Conservation (phyloP, 2,113 vertebrate species). For the Megaptera novaeangliae region DNA sequence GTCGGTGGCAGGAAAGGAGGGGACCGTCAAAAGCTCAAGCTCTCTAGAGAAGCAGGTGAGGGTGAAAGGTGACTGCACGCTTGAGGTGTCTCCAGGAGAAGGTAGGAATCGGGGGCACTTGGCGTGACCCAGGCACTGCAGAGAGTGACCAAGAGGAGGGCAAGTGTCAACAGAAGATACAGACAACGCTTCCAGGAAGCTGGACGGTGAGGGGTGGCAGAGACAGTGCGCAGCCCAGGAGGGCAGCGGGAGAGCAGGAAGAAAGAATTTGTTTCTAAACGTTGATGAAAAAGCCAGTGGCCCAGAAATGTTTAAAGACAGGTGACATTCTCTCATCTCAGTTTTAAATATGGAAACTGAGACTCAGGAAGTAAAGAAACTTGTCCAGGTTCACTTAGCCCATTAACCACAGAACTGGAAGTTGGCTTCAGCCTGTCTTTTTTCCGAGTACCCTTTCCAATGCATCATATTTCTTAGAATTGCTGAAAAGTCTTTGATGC, state of each 20-base stretch:
- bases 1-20: neutral
- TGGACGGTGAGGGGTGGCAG: too few relatives aligned
- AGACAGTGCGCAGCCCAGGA: neutral
- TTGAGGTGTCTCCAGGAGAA: too few relatives aligned
- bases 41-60: neutral
- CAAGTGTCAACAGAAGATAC: fast-evolving
- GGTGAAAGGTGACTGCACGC: neutral
- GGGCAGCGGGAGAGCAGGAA: fast-evolving
- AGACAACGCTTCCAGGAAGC: neutral
- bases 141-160: neutral
- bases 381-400: neutral
- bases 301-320: neutral
- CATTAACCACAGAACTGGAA: neutral
- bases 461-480: neutral
- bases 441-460: neutral
- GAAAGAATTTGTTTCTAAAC: neutral
- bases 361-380: neutral
- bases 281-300: neutral
- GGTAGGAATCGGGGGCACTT: neutral
- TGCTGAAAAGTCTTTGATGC: neutral
- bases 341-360: neutral
- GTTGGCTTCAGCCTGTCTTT: neutral
- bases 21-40: fast-evolving
- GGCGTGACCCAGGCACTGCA: too few relatives aligned
- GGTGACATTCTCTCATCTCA: neutral